Base-by-base conservation (phyloP, 2,888 invertebrate species). In the Odontocolon sp. region DNA sequence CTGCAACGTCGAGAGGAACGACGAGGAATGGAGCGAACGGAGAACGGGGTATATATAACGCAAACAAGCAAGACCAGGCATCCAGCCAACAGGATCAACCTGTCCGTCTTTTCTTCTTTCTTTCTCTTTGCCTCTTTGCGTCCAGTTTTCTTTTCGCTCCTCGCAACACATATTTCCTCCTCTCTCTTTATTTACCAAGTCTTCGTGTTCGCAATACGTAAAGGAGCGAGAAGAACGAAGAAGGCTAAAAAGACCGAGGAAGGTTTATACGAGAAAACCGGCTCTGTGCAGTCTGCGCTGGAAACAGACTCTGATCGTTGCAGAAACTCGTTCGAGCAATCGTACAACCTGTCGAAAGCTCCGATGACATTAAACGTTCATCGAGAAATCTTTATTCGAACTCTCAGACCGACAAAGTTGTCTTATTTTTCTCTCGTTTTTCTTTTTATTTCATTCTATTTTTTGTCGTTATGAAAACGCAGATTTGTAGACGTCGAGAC, bases 81-180 rank as follows among this genome's bases (percentile, higher is more conserved):
- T 2, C 36, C 66, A 61, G 68, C 47, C 69, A 63, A 61, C 74
- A 61, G 71, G 69, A 67, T 72, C 80, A 79, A 83, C 81, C 80
- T 81, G 80, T 78, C 57, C 68, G 52, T 33, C 52, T 79, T 61
- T 42, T 54, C 64, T 54, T 40, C 31, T 54, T 56, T 54, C 42
- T 38, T 54, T 71, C 42, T 21, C 36, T 47, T 59, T 23, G 26
- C 61, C 72, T 63, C 66, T 36, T 63, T 61, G 38, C 42, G 50
- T 8, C 26, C 64, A 50, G 18, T 31, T 38, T 47, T 69, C 63
- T 67, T 70, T 63, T 64, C 67, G 61, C 61, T 71, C 36, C 8
- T 36, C 36, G 9, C 9, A 36, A 2, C 6, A 4, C 31, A 31
- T 6, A 6, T 28, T 28, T 36, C 8, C 36, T 9, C 36, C 9